Conservation (phyloP, 1,140 invertebrate species). For the Venustaconcha ellipsiformis region DNA sequence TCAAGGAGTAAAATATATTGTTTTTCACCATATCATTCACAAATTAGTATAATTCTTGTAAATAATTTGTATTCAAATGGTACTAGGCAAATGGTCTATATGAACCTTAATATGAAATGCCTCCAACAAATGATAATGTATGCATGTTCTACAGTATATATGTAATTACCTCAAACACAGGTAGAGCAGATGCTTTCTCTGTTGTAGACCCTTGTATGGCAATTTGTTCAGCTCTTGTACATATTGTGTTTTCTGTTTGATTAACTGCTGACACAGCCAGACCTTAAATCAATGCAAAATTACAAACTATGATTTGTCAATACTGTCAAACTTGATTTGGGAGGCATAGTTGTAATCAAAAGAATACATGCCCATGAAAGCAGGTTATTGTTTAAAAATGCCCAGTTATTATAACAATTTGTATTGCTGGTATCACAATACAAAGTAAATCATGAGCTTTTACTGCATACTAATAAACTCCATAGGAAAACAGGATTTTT, state of each 20-base stretch:
- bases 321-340: neutral
- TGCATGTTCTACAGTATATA: neutral
- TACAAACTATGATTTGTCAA: neutral
- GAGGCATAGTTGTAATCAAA: neutral
- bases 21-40: no score
- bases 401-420: neutral
- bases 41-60: neutral
- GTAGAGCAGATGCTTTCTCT: conserved; percentile 45
- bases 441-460: neutral
- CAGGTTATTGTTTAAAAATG: neutral
- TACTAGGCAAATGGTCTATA: neutral
- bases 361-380: no score
- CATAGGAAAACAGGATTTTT: no score
- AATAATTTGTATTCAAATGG: neutral
- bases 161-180: conserved; percentile 53
- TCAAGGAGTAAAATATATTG: neutral
- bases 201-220: conserved; percentile 26
- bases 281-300: conserved; percentile 43
- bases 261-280: conserved; percentile 54
- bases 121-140: neutral
- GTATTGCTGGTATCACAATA: neutral
- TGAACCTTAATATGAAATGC: neutral
- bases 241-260: conserved; percentile 51
- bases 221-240: conserved; percentile 25
- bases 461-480: neutral